Evolutionary conservation across 2,888 invertebrate species (phyloP).

Genomic region (Corythucha ciliata): DNA sequence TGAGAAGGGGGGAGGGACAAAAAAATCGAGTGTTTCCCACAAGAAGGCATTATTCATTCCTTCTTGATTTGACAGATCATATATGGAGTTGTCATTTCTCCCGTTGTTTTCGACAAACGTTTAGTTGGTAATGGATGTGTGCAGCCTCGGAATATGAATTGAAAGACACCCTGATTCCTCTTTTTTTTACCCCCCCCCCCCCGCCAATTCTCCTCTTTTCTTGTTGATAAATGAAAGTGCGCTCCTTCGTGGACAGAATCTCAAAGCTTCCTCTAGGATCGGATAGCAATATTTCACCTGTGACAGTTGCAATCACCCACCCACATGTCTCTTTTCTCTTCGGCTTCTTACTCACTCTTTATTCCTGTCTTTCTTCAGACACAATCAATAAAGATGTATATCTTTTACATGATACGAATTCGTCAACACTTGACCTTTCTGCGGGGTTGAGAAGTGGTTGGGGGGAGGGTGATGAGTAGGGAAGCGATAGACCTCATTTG

Average conservation of each 20-base stretch:
- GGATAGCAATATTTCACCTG: conserved; percentile 26
- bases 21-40: no score
- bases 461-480: no score
- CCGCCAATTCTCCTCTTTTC: not conserved
- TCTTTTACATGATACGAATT: no score
- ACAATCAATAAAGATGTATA: no score
- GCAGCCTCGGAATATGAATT: conserved; percentile 24
- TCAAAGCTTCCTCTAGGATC: conserved; percentile 24
- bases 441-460: no score
- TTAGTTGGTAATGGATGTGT: conserved; percentile 26
- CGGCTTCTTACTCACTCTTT: conserved; percentile 18
- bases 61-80: conserved; percentile 27
- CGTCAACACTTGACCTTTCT: no score
- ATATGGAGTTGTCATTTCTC: conserved; percentile 25
- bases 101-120: conserved; percentile 26
- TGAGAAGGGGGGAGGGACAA: no score
- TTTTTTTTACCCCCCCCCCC: conserved; percentile 5
- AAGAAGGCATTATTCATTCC: conserved; percentile 23
- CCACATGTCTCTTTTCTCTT: conserved; percentile 16
- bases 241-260: conserved; percentile 24
- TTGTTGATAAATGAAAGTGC: conserved; percentile 25
- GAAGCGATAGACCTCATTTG: no score
- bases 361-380: conserved; percentile 15
- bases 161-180: conserved; percentile 26
- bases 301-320: conserved; percentile 24